A percentile compares a stretch with the other conserved stretches of the same genome.
These are phyloP conservation scores for Stenurella melanura DNA, from an alignment of 2,888 invertebrate genomes.

Conservation along the genomic window DNA sequence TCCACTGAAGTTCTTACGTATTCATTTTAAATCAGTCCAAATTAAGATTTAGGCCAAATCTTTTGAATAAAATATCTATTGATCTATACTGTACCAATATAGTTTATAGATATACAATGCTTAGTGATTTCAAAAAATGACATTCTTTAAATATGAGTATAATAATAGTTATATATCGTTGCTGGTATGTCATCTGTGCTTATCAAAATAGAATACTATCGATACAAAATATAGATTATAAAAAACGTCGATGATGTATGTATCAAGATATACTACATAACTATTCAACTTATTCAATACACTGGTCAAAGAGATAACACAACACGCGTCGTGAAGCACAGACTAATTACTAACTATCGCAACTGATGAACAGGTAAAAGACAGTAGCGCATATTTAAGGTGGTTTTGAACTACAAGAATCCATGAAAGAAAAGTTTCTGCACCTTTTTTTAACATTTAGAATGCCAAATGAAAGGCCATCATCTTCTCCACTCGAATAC, in stretches of 20 bases:
- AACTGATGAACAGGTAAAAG: too few species aligned
- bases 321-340: background rate
- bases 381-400: too few species aligned
- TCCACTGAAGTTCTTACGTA: constrained; percentile 2
- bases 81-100: background rate
- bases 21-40: constrained; percentile 12
- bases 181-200: background rate
- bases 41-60: constrained; percentile 7
- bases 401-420: too few species aligned
- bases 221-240: background rate
- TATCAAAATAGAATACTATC: background rate
- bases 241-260: background rate
- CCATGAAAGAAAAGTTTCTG: too few species aligned
- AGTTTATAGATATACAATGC: background rate
- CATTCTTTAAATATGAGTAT: background rate
- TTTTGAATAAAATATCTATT: background rate
- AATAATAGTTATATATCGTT: background rate
- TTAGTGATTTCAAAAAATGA: background rate
- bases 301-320: background rate
- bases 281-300: background rate
- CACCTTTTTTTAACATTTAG: too few species aligned
- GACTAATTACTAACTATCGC: too few species aligned
- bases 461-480: too few species aligned
- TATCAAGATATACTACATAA: constrained; percentile 1
- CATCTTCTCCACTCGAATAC: too few species aligned